Base-by-base conservation (phyloP, 2,113 vertebrate genomes). In the Lophura nycthemera region DNA sequence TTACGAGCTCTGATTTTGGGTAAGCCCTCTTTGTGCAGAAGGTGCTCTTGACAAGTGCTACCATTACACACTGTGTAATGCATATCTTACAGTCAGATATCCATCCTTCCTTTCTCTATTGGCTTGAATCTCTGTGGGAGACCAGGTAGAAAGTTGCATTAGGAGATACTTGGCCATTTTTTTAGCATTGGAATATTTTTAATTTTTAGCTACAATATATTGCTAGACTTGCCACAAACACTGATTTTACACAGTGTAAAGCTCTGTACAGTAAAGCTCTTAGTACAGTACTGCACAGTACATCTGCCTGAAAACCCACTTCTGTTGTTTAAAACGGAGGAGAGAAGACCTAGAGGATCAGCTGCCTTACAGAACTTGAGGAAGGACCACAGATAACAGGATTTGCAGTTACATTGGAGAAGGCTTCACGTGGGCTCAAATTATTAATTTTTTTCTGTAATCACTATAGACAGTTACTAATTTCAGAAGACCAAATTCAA, bases 331-430 rank as follows among this genome's bases (percentile, higher is more conserved):
- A 71, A 79, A 43, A 54, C 77, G 29, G 40, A 80, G 32, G 20
- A 75, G 52, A 40, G 29, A 75, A 93, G 57, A 89, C 78, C 9
- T 25, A 12, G 52, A 13, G 21, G 5, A 74, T 89, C 40, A 59
- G n/a, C 67, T 67, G 36, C 32, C 32, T n/a, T 40, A 32, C 11
- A 47, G 36, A 83, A 56, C 36, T 67, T 40, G 10, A 66, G 77
- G 34, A 76, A 65, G 38, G 8, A 13, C 0, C 0, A 8, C 42
- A 54, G 47, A 70, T 52, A 71, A 57, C 6, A 0, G 14, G 57
- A 43, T 45, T 86, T 1, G 3, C 34, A 69, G 77, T 34, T 67
- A 30, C 2, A 0, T 73, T 89, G 70, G 38, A 74, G 42, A 25
- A 86, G 85, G 16, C 29, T 5, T 60, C 47, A 34, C 11, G 15